phyloP scores from a whole-genome alignment of 2,888 invertebrate species.

The Eilema sororculum region DNA sequence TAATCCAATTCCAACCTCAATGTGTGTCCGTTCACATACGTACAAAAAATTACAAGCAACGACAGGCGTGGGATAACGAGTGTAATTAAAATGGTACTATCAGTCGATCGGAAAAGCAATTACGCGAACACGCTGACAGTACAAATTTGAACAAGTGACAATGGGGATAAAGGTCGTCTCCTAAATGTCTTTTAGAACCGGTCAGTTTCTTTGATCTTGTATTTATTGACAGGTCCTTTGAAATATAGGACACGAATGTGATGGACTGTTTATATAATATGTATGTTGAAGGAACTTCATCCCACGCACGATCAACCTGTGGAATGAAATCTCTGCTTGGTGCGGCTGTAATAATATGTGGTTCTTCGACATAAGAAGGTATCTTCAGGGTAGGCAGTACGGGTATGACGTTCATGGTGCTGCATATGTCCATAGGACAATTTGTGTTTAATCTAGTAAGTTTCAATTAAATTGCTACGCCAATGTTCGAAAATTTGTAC shows the following conservation, averaged over 20 bases:
- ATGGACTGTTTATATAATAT: background rate
- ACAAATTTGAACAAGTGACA: constrained; percentile 46
- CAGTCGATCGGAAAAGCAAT: constrained; percentile 44
- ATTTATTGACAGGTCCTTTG: constrained; percentile 40
- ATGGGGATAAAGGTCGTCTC: constrained; percentile 25
- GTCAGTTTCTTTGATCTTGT: constrained; percentile 47
- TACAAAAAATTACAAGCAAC: constrained; percentile 22
- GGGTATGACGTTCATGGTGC: no score
- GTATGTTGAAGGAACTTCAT: no score
- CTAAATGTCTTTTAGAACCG: constrained; percentile 25
- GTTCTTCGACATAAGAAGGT: no score
- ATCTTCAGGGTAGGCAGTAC: no score
- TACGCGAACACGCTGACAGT: constrained; percentile 34
- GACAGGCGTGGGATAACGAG: constrained; percentile 23
- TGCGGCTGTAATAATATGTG: no score
- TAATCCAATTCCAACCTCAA: background rate
- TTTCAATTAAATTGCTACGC: no score
- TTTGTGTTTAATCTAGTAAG: no score
- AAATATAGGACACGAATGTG: background rate
- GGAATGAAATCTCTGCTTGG: no score
- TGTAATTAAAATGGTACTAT: constrained; percentile 39
- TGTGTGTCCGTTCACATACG: constrained; percentile 10
- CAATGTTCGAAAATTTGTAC: no score
- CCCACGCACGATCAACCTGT: no score
- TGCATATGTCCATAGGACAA: no score